phyloP scores from a whole-genome alignment of 2,888 invertebrate genomes.

The Apodemia hepburni region DNA sequence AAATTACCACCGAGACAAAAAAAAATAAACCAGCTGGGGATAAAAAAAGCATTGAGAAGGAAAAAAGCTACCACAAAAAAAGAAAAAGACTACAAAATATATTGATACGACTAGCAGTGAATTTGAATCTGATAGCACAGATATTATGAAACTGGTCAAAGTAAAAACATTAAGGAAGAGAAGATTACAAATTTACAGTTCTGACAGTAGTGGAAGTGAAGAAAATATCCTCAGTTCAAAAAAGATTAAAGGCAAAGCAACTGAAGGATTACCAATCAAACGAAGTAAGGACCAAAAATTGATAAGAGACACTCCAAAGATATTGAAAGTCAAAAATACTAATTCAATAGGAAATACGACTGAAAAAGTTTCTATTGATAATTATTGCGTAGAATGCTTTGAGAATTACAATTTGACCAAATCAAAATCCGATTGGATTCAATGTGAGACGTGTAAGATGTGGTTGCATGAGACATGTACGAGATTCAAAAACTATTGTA shows the following conservation, averaged over 20 bases:
- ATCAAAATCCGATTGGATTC: slow-evolving; percentile 30
- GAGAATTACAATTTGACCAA: slow-evolving; percentile 31
- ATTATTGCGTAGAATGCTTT: slow-evolving; percentile 29
- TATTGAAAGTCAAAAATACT: slow-evolving; percentile 28
- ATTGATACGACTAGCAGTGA: slow-evolving; percentile 25
- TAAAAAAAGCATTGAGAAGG: slow-evolving; percentile 27
- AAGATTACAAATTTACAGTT: slow-evolving; percentile 26
- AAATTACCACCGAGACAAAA: slow-evolving; percentile 20
- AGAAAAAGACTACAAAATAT: slow-evolving; percentile 23
- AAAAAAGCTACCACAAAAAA: slow-evolving; percentile 24
- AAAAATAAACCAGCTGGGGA: slow-evolving; percentile 27
- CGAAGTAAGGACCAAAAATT: slow-evolving; percentile 24
- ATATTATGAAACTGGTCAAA: slow-evolving; percentile 25
- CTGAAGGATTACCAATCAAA: slow-evolving; percentile 27
- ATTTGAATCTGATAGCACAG: slow-evolving; percentile 24
- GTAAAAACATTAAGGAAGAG: slow-evolving; percentile 25
- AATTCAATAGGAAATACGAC: slow-evolving; percentile 28
- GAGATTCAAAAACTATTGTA: slow-evolving; percentile 27
- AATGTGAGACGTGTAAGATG: slow-evolving; percentile 28
- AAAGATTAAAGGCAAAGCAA: slow-evolving; percentile 27
- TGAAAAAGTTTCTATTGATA: slow-evolving; percentile 27
- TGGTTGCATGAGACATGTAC: slow-evolving; percentile 27
- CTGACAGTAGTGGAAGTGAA: slow-evolving; percentile 27
- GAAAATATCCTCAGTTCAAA: slow-evolving; percentile 27
- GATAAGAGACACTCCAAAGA: slow-evolving; percentile 29